Percentiles rank a stretch among this genome's conserved stretches.
phyloP scores from a whole-genome alignment of 92 coral and sea anemone genomes.

The Phymanthus crucifer region DNA sequence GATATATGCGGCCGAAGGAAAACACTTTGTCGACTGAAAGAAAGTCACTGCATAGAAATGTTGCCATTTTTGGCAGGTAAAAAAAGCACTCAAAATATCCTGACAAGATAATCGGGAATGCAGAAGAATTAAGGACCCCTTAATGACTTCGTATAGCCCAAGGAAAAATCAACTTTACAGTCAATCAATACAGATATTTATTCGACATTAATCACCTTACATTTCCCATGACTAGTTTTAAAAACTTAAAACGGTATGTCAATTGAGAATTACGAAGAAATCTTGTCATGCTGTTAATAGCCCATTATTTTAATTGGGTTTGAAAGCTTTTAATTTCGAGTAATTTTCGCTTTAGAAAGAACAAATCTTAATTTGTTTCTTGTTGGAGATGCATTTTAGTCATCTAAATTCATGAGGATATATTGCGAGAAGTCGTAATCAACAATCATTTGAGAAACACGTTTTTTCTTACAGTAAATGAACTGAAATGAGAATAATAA shows the following conservation, averaged over 20 bases:
- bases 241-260: constrained; percentile 1
- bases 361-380: not conserved
- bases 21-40: no score
- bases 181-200: constrained; percentile 4
- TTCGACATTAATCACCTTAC: not conserved
- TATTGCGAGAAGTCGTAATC: not conserved
- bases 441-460: no score
- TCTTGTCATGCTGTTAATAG: not conserved
- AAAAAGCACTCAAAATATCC: not conserved
- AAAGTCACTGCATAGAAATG: no score
- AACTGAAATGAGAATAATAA: no score
- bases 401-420: not conserved
- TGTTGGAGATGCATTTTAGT: not conserved
- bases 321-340: not conserved
- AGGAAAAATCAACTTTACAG: not conserved
- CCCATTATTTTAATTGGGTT: constrained; percentile 5
- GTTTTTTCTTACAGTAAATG: not conserved
- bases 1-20: no score
- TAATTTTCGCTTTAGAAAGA: not conserved
- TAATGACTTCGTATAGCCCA: not conserved
- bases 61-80: not conserved
- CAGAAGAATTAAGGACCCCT: not conserved
- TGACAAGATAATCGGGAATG: not conserved
- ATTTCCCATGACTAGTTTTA: not conserved
- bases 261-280: not conserved